Conservation (phyloP, 2,113 vertebrate genomes). For the Zapus hudsonius region DNA sequence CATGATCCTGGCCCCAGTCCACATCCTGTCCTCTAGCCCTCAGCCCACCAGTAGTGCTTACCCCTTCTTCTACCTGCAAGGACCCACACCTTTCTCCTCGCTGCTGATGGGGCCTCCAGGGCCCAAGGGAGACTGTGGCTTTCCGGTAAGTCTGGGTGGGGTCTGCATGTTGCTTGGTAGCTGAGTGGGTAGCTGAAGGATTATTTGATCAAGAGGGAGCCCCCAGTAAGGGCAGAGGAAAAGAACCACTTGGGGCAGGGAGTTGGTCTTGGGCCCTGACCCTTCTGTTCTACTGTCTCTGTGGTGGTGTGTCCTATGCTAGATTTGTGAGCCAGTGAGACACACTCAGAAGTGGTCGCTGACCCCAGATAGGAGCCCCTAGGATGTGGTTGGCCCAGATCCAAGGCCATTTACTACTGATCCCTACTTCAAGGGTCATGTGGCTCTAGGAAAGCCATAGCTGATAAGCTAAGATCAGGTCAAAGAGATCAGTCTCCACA, state of each 20-base stretch:
- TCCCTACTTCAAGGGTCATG: not conserved
- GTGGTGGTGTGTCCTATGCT: rapidly evolving
- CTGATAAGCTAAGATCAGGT: not conserved
- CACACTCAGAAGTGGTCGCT: not conserved
- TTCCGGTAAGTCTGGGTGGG: constrained; percentile 86
- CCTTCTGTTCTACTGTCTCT: not conserved
- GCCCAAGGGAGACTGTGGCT: constrained; percentile 93
- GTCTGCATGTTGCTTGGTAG: not conserved
- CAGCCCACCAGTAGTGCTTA: constrained; percentile 81
- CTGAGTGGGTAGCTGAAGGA: not conserved
- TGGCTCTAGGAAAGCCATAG: not conserved
- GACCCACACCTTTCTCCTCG: constrained; percentile 89
- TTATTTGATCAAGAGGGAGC: not conserved
- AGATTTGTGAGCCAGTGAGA: too few species aligned
- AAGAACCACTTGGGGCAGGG: not conserved
- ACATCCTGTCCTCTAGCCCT: constrained; percentile 56
- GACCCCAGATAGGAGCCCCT: not conserved
- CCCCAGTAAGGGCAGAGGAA: not conserved
- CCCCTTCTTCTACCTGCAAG: constrained; percentile 88
- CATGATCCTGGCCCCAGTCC: rapidly evolving
- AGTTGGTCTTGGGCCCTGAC: not conserved
- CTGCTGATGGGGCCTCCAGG: constrained; percentile 89
- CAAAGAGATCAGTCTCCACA: not conserved
- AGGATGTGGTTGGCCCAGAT: not conserved
- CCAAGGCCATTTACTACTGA: not conserved